Conservation (phyloP, 2,888 invertebrate genomes). For the Sturmia bella region DNA sequence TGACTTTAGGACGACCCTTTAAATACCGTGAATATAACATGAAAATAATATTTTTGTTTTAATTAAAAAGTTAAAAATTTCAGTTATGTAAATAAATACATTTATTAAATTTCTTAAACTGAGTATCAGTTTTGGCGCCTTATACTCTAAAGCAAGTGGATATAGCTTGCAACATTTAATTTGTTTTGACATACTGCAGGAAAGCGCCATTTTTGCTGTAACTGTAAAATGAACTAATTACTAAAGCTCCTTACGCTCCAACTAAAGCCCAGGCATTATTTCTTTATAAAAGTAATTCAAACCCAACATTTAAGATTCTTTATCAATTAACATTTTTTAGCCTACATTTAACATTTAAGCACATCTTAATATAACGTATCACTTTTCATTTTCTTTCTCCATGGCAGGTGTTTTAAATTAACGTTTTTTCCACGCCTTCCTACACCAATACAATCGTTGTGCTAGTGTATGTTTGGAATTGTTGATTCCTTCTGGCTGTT, state of each 20-base stretch:
- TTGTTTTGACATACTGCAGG: not conserved
- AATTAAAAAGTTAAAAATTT: too few species aligned
- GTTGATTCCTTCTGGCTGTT: slow-evolving; percentile 26
- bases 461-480: not conserved
- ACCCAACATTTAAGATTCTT: not conserved
- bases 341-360: slow-evolving; percentile 25
- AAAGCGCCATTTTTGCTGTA: not conserved
- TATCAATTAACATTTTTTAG: slow-evolving; percentile 21
- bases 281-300: not conserved
- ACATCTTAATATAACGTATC: slow-evolving; percentile 39
- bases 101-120: too few species aligned
- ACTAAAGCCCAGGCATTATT: not conserved
- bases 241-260: not conserved
- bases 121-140: too few species aligned
- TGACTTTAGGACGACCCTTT: too few species aligned
- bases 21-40: too few species aligned
- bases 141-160: too few species aligned
- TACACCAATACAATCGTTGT: not conserved
- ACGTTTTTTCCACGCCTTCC: slow-evolving; percentile 22
- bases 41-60: too few species aligned
- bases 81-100: too few species aligned
- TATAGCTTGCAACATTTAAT: not conserved
- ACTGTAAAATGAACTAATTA: not conserved
- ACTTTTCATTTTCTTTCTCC: slow-evolving; percentile 38
- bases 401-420: slow-evolving; percentile 57